Evolutionary conservation across 2,888 invertebrate genomes (phyloP), one percentile per base, ranked within the genome.

Genomic region (Amphipyra berbera): DNA sequence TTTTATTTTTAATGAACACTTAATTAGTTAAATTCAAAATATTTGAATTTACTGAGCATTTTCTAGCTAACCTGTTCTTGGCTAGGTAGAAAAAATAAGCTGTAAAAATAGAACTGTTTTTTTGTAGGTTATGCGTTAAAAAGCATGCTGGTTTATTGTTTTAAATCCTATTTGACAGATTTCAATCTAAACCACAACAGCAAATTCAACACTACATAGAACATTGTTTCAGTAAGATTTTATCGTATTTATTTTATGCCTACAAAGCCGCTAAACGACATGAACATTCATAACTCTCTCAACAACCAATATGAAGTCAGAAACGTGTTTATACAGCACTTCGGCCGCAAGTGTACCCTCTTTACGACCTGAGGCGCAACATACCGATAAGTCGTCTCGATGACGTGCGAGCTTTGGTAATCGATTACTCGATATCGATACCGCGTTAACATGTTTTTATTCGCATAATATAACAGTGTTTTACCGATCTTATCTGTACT

Each of bases 331-430:
- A 61, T 48, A 61, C 66, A 49, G 61, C 35, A 57, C 46, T 72
- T 60, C 46, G 76, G 67, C 76, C 75, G 14, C 68, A 58, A 80
- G 70, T 80, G 79, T 72, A 82, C 55, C 48, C 62, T 63, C 61
- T 79, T 78, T 75, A 73, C 66, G 64, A 66, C 73, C 78, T 64
- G 61, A 50, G 69, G 80, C 79, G 68, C 61, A 68, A 76, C 67
- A 72, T 64, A 69, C 41, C 76, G 81, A 82, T 83, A 83, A 82
- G 76, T 82, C 72, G 76, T 62, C 40, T 33, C 82, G 81, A 77
- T 81, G 83, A 83, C 81, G 79, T 66, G 82, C 57, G 68, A 76
- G 79, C 72, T 68, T 71, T 33, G 15, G 69, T 79, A 82, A 82
- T 75, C 81, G 83, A 76, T 83, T 80, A 81, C 65, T 64, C 78